phyloP scores from a whole-genome alignment of 2,888 invertebrate species.

The Zelleria hepariella region DNA sequence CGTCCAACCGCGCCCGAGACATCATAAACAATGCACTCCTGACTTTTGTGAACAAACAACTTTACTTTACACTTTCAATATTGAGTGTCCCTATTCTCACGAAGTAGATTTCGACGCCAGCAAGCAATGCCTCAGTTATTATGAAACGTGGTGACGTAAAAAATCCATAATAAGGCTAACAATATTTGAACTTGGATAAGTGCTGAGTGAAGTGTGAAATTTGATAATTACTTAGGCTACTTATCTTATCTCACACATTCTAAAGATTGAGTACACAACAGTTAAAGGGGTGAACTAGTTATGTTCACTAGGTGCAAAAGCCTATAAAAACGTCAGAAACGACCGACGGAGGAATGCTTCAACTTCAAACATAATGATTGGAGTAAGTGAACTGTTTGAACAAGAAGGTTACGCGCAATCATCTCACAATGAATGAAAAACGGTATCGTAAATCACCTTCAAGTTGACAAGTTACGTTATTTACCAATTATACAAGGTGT shows the following conservation, averaged over 20 bases:
- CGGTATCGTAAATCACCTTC: neutral
- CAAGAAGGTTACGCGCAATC: neutral
- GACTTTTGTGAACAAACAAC: conserved; percentile 27
- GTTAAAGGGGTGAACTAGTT: neutral
- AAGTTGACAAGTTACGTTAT: conserved; percentile 12
- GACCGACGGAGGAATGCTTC: neutral
- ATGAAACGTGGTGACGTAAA: conserved; percentile 43
- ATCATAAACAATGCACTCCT: conserved; percentile 30
- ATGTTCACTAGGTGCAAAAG: too few species aligned
- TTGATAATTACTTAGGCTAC: conserved; percentile 58
- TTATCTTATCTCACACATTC: conserved; percentile 47
- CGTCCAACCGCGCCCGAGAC: conserved; percentile 31
- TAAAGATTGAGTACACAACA: neutral
- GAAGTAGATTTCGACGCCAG: conserved; percentile 6
- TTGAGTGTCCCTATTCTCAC: conserved; percentile 27
- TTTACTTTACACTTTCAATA: conserved; percentile 22
- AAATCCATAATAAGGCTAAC: conserved; percentile 42
- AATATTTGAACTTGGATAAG: conserved; percentile 62
- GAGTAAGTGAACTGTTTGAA: neutral
- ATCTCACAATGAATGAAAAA: neutral
- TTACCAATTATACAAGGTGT: conserved; percentile 9
- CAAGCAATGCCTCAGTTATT: conserved; percentile 18
- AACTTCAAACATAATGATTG: neutral
- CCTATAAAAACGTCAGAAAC: neutral
- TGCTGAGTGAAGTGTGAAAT: conserved; percentile 52